Conservation (phyloP, 2,113 vertebrate species). For the Struthio camelus region DNA sequence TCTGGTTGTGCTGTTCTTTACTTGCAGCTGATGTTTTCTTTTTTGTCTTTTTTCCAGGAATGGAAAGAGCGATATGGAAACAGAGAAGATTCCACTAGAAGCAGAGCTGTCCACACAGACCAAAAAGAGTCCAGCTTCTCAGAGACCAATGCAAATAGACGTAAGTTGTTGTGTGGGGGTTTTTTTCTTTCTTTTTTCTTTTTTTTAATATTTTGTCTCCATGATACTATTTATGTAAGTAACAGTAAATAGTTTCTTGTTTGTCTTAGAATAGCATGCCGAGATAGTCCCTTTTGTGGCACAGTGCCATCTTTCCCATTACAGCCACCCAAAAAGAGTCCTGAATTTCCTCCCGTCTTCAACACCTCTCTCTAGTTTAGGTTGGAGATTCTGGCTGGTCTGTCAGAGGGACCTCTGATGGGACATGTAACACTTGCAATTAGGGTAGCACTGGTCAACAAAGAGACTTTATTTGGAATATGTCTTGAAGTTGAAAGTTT, state of each 20-base stretch:
- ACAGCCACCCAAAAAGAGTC: not conserved
- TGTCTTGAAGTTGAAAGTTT: not conserved
- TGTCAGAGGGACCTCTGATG: not conserved
- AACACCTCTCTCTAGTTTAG: not conserved
- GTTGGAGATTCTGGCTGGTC: not conserved
- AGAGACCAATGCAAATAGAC: slow-evolving; percentile 75
- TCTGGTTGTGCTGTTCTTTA: not conserved
- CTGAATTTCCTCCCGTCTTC: not conserved
- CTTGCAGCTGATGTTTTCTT: not conserved
- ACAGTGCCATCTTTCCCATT: not conserved
- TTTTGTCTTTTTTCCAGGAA: slow-evolving; percentile 74
- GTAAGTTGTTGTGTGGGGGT: slow-evolving; percentile 64
- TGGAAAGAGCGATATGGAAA: slow-evolving; percentile 91
- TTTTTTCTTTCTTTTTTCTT: not conserved
- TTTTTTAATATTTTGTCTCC: not conserved
- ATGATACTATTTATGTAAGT: not conserved
- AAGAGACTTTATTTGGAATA: not conserved
- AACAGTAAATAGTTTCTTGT: not conserved
- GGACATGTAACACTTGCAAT: not conserved
- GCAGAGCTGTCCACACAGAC: slow-evolving; percentile 80
- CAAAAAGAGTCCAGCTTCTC: slow-evolving; percentile 83
- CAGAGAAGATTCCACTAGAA: slow-evolving; percentile 84
- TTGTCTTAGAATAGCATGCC: not conserved
- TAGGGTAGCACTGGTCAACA: not conserved
- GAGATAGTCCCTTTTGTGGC: not conserved